These are phyloP conservation scores for Eupithecia centaureata DNA, from an alignment of 2,888 invertebrate species.

Conservation along the genomic window DNA sequence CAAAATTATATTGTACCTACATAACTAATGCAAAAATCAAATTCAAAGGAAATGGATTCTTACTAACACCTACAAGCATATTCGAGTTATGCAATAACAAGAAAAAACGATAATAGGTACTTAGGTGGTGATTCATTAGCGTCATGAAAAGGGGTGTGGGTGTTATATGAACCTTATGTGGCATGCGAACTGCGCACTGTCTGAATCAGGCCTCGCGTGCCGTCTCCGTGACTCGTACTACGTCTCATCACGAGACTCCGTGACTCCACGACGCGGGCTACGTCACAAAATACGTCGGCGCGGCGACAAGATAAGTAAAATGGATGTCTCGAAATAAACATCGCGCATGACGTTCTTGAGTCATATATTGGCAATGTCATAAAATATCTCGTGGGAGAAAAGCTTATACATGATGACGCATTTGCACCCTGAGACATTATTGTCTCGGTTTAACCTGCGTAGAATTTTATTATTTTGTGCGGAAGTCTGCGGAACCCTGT, in stretches of 20 bases:
- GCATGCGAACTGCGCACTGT: conserved; percentile 42
- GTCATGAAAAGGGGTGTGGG: conserved; percentile 8
- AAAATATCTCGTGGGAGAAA: background rate
- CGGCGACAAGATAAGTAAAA: conserved; percentile 11
- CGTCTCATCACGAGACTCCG: conserved; percentile 23
- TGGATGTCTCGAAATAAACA: conserved; percentile 11
- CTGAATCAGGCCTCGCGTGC: conserved; percentile 52
- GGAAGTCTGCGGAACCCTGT: no score
- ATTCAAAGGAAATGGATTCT: background rate
- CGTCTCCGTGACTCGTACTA: conserved; percentile 1
- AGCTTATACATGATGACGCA: background rate
- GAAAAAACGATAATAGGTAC: background rate
- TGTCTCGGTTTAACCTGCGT: no score
- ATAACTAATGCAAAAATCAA: no score
- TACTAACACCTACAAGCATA: background rate
- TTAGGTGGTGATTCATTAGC: background rate
- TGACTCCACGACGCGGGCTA: conserved; percentile 21
- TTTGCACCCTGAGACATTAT: background rate
- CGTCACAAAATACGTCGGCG: conserved; percentile 16
- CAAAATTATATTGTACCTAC: no score
- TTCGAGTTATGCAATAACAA: background rate
- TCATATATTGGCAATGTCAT: conserved; percentile 19
- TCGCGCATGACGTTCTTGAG: conserved; percentile 17
- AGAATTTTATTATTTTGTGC: no score
- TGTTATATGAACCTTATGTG: conserved; percentile 15